phyloP scores from a whole-genome alignment of 92 coral and sea anemone species.

The Epizoanthus illoricatus region DNA sequence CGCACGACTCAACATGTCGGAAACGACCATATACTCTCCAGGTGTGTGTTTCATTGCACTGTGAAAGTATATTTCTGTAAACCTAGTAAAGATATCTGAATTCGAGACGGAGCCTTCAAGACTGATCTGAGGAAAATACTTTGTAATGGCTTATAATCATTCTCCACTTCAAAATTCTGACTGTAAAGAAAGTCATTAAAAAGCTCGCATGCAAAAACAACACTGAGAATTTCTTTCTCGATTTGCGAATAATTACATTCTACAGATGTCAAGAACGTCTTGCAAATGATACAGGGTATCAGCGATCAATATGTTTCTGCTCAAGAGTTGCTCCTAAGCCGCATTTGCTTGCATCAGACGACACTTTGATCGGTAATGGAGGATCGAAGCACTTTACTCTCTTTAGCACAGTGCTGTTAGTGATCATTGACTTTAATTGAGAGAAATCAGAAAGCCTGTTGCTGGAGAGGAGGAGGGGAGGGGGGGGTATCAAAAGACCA shows the following conservation, averaged over 20 bases:
- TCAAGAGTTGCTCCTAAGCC: conserved; percentile 26
- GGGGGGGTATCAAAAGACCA: too few species aligned
- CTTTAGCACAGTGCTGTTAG: background rate
- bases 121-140: background rate
- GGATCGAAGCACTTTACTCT: background rate
- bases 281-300: conserved; percentile 44
- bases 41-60: background rate
- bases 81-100: too few species aligned
- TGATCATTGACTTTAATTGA: too few species aligned
- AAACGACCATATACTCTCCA: background rate
- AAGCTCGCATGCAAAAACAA: conserved; percentile 42
- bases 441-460: too few species aligned
- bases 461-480: too few species aligned
- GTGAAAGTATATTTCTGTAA: background rate
- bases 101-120: background rate
- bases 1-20: background rate
- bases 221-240: conserved; percentile 35
- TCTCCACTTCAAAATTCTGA: background rate
- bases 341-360: conserved; percentile 34
- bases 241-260: conserved; percentile 46
- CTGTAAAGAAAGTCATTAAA: conserved; percentile 26
- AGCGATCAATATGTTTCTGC: conserved; percentile 12
- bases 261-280: conserved; percentile 36
- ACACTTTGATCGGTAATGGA: conserved; percentile 20
- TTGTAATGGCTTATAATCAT: background rate